phyloP scores from a whole-genome alignment of 2,888 invertebrate genomes.

The Homarus gammarus region DNA sequence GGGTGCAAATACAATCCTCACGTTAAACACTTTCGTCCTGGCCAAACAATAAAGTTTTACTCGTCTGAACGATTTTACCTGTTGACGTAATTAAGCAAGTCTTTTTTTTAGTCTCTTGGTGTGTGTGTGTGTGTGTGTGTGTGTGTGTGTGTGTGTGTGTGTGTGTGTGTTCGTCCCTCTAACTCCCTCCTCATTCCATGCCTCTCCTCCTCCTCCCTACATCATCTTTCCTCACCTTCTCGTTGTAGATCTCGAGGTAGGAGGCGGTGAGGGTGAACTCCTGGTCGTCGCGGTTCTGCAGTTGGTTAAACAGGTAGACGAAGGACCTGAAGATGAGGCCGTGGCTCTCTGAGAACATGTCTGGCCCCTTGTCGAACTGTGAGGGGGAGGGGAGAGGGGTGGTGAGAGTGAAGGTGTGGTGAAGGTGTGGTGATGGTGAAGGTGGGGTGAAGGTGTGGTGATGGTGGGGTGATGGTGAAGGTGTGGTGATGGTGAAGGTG shows the following conservation, averaged over 20 bases:
- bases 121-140: no score
- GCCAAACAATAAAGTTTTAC: no score
- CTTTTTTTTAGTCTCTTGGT: no score
- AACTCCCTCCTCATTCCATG: not conserved
- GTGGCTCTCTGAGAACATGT: constrained; percentile 87
- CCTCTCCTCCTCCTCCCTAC: not conserved
- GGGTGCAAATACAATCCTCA: no score
- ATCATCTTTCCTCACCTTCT: constrained; percentile 86
- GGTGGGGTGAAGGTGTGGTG: not conserved
- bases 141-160: no score
- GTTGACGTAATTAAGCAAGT: no score
- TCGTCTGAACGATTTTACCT: no score
- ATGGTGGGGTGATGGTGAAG: not conserved
- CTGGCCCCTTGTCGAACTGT: constrained; percentile 79
- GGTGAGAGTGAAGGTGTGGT: not conserved
- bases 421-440: not conserved
- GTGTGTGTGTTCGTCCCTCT: no score
- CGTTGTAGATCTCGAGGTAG: constrained; percentile 97
- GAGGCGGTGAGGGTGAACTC: constrained; percentile 94
- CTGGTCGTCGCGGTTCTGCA: constrained; percentile 87
- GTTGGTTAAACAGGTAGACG: constrained; percentile 90
- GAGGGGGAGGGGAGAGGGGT: not conserved
- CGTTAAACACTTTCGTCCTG: no score
- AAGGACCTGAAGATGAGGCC: constrained; percentile 95
- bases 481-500: not conserved